These are phyloP conservation scores for Sericinus montela DNA, from an alignment of 2,888 invertebrate species.

Conservation along the genomic window DNA sequence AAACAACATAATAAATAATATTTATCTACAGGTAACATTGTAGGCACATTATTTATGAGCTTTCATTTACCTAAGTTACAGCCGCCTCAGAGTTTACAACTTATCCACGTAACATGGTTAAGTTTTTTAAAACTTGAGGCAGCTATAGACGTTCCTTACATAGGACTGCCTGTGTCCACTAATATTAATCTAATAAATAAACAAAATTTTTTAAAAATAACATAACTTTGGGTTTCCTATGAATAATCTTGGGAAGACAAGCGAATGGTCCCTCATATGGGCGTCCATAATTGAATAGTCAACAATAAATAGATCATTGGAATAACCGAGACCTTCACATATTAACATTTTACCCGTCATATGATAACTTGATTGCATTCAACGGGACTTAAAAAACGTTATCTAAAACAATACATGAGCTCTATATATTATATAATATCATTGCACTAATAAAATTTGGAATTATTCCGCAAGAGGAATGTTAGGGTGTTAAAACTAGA, in stretches of 20 bases:
- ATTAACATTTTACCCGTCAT: conserved; percentile 25
- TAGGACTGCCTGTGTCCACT: conserved; percentile 22
- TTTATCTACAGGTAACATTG: conserved; percentile 77
- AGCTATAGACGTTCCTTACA: conserved; percentile 7
- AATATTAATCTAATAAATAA: conserved; percentile 62
- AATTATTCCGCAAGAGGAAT: conserved; percentile 71
- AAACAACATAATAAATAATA: conserved; percentile 56
- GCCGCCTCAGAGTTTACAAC: conserved; percentile 17
- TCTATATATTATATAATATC: conserved; percentile 48
- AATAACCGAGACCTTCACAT: conserved; percentile 1
- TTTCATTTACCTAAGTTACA: conserved; percentile 49
- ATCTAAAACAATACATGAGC: conserved; percentile 33
- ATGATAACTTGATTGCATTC: conserved; percentile 16
- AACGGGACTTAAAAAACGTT: conserved; percentile 2
- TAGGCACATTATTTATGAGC: conserved; percentile 76
- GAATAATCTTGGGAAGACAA: conserved; percentile 66
- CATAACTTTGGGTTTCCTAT: conserved; percentile 70
- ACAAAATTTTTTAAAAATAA: conserved; percentile 55
- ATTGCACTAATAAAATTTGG: conserved; percentile 74
- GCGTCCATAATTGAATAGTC: conserved; percentile 14
- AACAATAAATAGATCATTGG: conserved; percentile 20
- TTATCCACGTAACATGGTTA: too few species aligned
- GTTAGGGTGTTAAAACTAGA: conserved; percentile 58
- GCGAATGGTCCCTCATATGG: conserved; percentile 54
- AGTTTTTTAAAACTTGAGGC: conserved; percentile 23